A percentile compares a stretch with the other conserved stretches of the same genome.
These are phyloP conservation scores for Podarcis lilfordi DNA, from an alignment of 2,797 vertebrate genomes.

Conservation along the genomic window DNA sequence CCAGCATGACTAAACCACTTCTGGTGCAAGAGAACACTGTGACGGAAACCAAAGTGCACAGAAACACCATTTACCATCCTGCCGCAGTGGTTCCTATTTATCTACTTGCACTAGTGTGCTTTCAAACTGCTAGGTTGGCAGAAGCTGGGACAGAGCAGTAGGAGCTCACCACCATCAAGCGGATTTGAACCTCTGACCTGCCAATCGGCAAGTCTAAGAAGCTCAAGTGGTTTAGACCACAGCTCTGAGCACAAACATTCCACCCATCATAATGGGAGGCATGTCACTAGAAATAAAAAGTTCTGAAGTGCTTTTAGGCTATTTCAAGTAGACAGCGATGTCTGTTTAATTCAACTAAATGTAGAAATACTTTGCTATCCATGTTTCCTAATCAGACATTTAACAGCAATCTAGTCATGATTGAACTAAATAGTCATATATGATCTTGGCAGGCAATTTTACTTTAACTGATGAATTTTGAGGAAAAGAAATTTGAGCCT, in stretches of 20 bases:
- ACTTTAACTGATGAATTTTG: background rate
- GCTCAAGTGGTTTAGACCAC: too few relatives aligned
- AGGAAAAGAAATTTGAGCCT: conserved; percentile 18
- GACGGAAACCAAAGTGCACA: too few relatives aligned
- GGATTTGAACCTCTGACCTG: too few relatives aligned
- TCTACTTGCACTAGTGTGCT: too few relatives aligned
- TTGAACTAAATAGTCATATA: conserved; percentile 49
- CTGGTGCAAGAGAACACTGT: too few relatives aligned
- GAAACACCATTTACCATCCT: too few relatives aligned
- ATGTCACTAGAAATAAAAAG: background rate
- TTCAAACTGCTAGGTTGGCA: too few relatives aligned
- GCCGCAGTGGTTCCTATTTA: too few relatives aligned
- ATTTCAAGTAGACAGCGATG: conserved; percentile 1
- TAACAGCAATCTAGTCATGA: conserved; percentile 35
- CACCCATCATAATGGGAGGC: background rate
- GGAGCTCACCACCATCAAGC: too few relatives aligned
- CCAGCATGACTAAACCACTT: too few relatives aligned
- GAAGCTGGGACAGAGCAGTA: too few relatives aligned
- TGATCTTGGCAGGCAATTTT: conserved; percentile 33
- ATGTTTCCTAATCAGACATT: conserved; percentile 34
- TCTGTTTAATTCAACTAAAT: background rate
- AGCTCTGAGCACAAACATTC: background rate
- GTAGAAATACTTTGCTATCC: conserved; percentile 46
- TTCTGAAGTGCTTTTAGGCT: background rate
- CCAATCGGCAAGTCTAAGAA: too few relatives aligned